Percentiles rank a stretch among this genome's conserved stretches.
phyloP scores from a whole-genome alignment of 2,113 vertebrate species.

The Grammomys surdaster region DNA sequence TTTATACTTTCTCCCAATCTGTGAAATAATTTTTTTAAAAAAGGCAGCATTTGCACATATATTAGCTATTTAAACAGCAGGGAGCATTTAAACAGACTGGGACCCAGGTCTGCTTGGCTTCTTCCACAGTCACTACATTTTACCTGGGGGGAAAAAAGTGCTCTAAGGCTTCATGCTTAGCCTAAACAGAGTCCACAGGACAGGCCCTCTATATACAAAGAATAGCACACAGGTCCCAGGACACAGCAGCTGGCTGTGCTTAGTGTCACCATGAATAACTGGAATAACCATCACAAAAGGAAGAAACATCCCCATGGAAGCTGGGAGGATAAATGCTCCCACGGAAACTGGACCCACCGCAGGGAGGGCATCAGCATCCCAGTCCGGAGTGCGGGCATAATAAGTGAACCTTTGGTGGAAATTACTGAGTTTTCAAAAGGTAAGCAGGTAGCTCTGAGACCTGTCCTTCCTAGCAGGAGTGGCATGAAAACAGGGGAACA shows the following conservation, averaged over 20 bases:
- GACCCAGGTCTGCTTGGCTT: background rate
- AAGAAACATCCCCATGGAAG: background rate
- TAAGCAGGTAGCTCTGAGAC: background rate
- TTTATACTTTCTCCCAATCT: slow-evolving; percentile 34
- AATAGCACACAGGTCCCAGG: background rate
- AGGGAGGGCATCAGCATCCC: background rate
- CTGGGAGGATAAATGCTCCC: background rate
- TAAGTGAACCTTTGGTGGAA: background rate
- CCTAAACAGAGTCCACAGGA: background rate
- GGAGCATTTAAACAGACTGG: background rate
- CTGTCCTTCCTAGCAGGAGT: background rate
- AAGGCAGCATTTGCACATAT: background rate
- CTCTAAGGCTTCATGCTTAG: background rate
- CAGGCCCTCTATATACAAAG: background rate
- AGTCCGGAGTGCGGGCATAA: too few species aligned
- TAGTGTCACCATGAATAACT: background rate
- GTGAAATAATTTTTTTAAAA: background rate
- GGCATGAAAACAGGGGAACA: background rate
- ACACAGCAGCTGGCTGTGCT: background rate
- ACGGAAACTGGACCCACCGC: background rate
- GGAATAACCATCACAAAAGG: background rate
- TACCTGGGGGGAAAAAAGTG: background rate
- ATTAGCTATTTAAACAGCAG: background rate
- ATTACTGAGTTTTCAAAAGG: background rate
- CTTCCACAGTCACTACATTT: background rate